Evolutionary conservation across 2,797 vertebrate species (phyloP), one percentile per base, ranked within the genome.

Genomic region (Bovichtus variegatus): DNA sequence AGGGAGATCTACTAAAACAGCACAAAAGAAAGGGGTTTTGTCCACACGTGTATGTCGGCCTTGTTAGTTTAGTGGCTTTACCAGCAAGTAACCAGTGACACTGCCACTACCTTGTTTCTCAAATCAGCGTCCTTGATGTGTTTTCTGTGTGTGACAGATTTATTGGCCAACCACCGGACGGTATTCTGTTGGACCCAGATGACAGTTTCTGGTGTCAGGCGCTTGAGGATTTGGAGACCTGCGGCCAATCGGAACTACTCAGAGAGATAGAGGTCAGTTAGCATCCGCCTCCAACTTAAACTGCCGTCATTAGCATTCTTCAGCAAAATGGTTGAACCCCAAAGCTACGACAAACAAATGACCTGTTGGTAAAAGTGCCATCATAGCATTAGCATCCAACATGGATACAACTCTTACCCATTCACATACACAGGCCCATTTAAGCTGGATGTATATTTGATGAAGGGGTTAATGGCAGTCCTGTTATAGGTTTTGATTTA

Each of bases 141-240:
- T 81, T 5, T n/a, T 66, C 13, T 65, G 31, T 75, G 8, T 40
- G 11, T 4, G 8, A 44, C 95, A 97, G 97, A 80, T 96, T 95
- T 85, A 91, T 96, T 19, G 95, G 94, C 87, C 96, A 97, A 83
- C 95, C 95, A 81, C 93, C 96, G 49, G 97, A 98, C 11, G 96
- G 96, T 67, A 93, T 97, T 86, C 92, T 97, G 83, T 86, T 96
- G 76, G 95, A 97, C 85, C 96, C 95, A 0, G 97, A 98, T 49
- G 98, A 98, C 95, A 97, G 96, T 90, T 98, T 98, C 95, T 99
- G 98, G 98, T 96, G 96, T 90, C 98, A 99, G 93, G 98, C 98
- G 31, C 93, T 99, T 55, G 98, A 99, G 81, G 98, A 99, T 88
- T 95, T 99, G 94, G 97, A 99, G 96, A 98, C 98, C 5, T 99